These are phyloP conservation scores for Mya arenaria DNA, from an alignment of 1,140 invertebrate genomes.

Conservation along the genomic window DNA sequence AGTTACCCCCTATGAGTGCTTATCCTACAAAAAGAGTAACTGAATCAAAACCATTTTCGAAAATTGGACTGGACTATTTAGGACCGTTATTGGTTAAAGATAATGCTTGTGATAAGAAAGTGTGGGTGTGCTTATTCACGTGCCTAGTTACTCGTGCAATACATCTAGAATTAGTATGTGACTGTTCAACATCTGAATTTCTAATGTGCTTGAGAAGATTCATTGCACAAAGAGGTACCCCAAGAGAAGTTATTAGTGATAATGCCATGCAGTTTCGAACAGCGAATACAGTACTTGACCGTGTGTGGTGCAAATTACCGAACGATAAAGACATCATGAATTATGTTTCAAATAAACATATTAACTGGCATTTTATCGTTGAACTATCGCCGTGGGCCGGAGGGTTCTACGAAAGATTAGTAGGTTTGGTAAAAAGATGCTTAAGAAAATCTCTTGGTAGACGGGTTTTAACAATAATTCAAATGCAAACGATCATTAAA, in stretches of 20 bases:
- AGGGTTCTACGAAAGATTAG: slow-evolving; percentile 32
- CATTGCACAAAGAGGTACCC: slow-evolving; percentile 9
- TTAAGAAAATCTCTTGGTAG: slow-evolving; percentile 9
- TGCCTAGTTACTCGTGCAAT: slow-evolving; percentile 19
- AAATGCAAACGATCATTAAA: slow-evolving; percentile 33
- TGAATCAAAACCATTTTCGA: not conserved
- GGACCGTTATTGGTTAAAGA: not conserved
- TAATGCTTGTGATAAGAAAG: not conserved
- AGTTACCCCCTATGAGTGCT: not conserved
- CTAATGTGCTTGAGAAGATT: slow-evolving; percentile 9
- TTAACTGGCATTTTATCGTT: slow-evolving; percentile 7
- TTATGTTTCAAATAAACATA: slow-evolving; percentile 7
- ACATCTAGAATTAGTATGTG: slow-evolving; percentile 6
- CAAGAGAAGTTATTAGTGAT: slow-evolving; percentile 5
- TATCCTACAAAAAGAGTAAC: not conserved
- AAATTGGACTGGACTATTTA: not conserved
- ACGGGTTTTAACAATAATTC: not conserved
- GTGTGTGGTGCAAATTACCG: slow-evolving; percentile 2
- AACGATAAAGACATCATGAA: not conserved
- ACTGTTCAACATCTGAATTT: slow-evolving; percentile 9
- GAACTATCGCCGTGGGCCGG: slow-evolving; percentile 14
- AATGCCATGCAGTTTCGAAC: not conserved
- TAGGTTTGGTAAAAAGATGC: slow-evolving; percentile 14
- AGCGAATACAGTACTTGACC: not conserved
- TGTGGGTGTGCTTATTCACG: slow-evolving; percentile 33